A percentile compares a stretch with the other conserved stretches of the same genome.
These are phyloP conservation scores for Menura novaehollandiae DNA, from an alignment of 2,113 vertebrate genomes.

Conservation along the genomic window DNA sequence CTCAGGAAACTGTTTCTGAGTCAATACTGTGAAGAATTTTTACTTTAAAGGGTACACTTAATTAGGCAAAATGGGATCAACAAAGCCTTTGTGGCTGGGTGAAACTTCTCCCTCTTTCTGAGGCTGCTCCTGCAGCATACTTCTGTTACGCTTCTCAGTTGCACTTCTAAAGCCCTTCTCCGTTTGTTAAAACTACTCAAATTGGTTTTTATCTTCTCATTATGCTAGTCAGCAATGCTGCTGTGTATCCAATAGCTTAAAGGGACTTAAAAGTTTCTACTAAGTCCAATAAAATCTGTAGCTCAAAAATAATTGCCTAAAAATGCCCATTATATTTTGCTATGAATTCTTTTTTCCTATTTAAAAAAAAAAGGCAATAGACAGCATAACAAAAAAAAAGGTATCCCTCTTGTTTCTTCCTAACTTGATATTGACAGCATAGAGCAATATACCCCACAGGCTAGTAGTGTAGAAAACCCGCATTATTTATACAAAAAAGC, in stretches of 20 bases:
- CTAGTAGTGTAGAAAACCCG: background rate
- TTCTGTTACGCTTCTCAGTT: background rate
- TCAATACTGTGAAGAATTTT: background rate
- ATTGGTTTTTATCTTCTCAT: background rate
- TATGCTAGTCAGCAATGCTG: background rate
- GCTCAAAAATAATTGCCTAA: background rate
- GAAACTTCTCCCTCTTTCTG: background rate
- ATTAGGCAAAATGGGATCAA: background rate
- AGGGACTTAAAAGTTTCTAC: background rate
- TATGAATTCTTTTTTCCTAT: background rate
- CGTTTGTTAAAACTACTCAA: background rate
- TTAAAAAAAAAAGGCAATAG: background rate
- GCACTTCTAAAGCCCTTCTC: background rate
- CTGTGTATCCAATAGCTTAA: background rate
- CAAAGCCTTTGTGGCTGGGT: background rate
- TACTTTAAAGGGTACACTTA: background rate
- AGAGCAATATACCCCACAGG: background rate
- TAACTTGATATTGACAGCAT: background rate
- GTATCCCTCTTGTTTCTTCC: background rate
- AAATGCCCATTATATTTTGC: background rate
- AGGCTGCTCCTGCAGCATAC: background rate
- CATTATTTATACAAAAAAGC: background rate
- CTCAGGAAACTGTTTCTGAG: background rate
- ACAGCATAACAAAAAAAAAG: background rate
- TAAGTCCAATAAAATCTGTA: background rate